These are phyloP conservation scores for Caenorhabditis sinica DNA, from an alignment of 2,888 invertebrate species.

Conservation along the genomic window DNA sequence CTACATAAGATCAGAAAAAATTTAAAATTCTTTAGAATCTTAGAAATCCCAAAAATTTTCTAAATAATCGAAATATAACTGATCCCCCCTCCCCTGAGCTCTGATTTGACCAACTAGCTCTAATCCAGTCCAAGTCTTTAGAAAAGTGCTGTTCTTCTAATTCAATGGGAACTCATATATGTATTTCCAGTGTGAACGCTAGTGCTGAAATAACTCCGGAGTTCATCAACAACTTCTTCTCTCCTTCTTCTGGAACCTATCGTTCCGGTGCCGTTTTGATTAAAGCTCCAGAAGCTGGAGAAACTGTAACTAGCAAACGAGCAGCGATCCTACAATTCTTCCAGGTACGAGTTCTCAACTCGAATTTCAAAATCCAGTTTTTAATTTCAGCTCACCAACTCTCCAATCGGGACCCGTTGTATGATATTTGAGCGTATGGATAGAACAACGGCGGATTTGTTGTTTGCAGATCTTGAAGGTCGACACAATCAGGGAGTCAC, in stretches of 20 bases:
- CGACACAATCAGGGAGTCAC: neutral
- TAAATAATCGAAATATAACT: too few species aligned
- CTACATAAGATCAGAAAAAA: too few species aligned
- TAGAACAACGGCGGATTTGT: neutral
- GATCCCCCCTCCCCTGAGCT: too few species aligned
- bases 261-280: neutral
- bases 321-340: neutral
- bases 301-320: neutral
- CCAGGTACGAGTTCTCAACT: neutral
- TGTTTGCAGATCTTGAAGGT: neutral
- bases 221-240: conserved; percentile 7
- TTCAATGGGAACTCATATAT: neutral
- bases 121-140: neutral
- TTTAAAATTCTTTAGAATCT: too few species aligned
- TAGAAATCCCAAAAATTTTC: too few species aligned
- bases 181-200: neutral
- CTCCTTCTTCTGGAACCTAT: neutral
- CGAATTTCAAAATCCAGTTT: neutral
- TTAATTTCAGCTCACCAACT: neutral
- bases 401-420: neutral
- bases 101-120: neutral
- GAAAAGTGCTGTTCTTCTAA: neutral
- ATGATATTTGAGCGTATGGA: neutral
- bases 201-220: conserved; percentile 13
- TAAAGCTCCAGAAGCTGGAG: neutral